Conservation (phyloP, 2,888 invertebrate genomes). For the Orthonevra nobilis region DNA sequence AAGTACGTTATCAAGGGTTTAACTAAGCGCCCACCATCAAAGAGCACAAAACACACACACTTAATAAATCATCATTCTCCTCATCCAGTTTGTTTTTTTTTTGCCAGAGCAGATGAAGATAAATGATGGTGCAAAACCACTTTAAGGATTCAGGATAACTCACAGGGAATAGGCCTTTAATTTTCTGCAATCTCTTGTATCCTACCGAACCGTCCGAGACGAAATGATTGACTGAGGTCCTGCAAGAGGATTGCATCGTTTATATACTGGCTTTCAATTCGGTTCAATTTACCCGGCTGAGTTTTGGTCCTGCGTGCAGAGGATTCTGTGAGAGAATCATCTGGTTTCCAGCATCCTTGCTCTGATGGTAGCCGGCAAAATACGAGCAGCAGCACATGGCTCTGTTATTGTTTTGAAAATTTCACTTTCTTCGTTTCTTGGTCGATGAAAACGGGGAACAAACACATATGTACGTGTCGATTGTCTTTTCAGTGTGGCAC, state of each 20-base stretch:
- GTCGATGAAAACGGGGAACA: neutral
- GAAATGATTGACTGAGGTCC: conserved; percentile 36
- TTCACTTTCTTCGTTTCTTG: conserved; percentile 59
- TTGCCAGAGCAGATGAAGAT: neutral
- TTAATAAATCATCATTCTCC: conserved; percentile 52
- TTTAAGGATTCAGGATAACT: conserved; percentile 3
- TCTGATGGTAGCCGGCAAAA: neutral
- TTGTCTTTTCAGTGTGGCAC: conserved; percentile 65
- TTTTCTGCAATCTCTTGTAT: no score
- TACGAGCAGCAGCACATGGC: conserved; percentile 40
- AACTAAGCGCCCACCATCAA: conserved; percentile 19
- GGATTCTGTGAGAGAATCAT: conserved; percentile 30
- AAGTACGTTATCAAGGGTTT: conserved; percentile 12
- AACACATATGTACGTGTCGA: conserved; percentile 69
- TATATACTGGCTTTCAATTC: conserved; percentile 52
- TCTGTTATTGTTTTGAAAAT: conserved; percentile 60
- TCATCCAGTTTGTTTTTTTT: neutral
- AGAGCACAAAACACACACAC: conserved; percentile 34
- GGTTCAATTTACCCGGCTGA: conserved; percentile 48
- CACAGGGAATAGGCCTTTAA: neutral
- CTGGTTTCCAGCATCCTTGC: conserved; percentile 9
- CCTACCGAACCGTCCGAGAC: conserved; percentile 48
- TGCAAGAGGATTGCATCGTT: conserved; percentile 33
- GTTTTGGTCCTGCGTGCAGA: conserved; percentile 52
- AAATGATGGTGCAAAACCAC: no score